phyloP scores from a whole-genome alignment of 2,113 vertebrate species.

The Oceanodroma tethys region DNA sequence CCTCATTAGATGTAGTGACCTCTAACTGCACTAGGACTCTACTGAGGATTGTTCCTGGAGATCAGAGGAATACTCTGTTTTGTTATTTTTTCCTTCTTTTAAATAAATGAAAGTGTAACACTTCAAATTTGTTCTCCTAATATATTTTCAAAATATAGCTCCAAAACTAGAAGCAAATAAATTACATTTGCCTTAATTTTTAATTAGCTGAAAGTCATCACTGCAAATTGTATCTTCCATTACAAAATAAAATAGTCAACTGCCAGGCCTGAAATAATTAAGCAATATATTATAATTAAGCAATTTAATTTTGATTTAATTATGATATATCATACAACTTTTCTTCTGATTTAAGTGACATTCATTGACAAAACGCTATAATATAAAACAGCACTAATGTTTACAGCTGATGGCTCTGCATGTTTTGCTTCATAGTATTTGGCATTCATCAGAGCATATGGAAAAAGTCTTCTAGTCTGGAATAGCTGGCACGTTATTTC shows the following conservation, averaged over 20 bases:
- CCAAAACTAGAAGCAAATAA: conserved; percentile 49
- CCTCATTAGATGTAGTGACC: conserved; percentile 7
- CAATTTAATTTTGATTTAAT: conserved; percentile 52
- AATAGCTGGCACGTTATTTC: conserved; percentile 5
- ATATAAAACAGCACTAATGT: conserved; percentile 15
- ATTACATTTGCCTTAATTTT: conserved; percentile 66
- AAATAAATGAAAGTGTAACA: not conserved
- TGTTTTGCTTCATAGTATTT: not conserved
- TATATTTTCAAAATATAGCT: conserved; percentile 38
- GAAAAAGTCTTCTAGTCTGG: conserved; percentile 12
- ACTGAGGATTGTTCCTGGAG: not conserved
- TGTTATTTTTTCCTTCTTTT: not conserved
- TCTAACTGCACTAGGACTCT: not conserved
- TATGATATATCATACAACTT: conserved; percentile 11
- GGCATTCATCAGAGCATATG: conserved; percentile 18
- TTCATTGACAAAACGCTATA: conserved; percentile 48
- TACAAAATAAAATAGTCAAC: conserved; percentile 26
- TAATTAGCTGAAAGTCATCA: conserved; percentile 60
- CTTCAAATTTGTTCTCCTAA: not conserved
- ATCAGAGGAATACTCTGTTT: not conserved
- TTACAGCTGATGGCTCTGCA: not conserved
- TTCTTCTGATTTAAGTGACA: conserved; percentile 54
- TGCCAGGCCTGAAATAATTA: conserved; percentile 47
- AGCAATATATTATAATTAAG: conserved; percentile 58
- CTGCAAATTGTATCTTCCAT: conserved; percentile 50